phyloP scores from a whole-genome alignment of 2,888 invertebrate genomes.

The Ectemnius cavifrons region DNA sequence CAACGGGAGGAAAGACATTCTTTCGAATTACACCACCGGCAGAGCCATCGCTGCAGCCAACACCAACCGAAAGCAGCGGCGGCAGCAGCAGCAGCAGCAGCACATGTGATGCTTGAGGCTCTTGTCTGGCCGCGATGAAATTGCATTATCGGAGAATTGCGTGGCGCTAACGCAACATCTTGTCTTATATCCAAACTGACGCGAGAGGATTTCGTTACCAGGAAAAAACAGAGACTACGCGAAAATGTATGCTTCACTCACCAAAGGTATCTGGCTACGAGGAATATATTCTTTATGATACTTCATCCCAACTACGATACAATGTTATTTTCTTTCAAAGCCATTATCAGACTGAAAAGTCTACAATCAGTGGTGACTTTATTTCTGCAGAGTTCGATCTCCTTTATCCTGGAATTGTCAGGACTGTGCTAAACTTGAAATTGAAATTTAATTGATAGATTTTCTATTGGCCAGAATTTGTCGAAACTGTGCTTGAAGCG shows the following conservation, averaged over 20 bases:
- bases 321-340: too few relatives aligned
- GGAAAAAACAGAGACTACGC: too few relatives aligned
- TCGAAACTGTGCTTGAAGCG: slow-evolving; percentile 56
- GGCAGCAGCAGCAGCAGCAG: too few relatives aligned
- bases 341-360: too few relatives aligned
- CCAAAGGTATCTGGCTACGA: too few relatives aligned
- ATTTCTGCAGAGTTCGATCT: too few relatives aligned
- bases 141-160: slow-evolving; percentile 52
- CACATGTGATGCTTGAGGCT: background rate
- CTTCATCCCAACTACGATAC: too few relatives aligned
- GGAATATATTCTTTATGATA: too few relatives aligned
- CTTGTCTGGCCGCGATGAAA: slow-evolving; percentile 37
- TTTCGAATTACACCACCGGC: slow-evolving; percentile 52
- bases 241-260: too few relatives aligned
- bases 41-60: slow-evolving; percentile 15
- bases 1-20: slow-evolving; percentile 46
- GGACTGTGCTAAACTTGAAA: slow-evolving; percentile 47
- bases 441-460: slow-evolving; percentile 41
- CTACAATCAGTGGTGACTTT: too few relatives aligned
- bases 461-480: slow-evolving; percentile 36
- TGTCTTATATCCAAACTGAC: too few relatives aligned
- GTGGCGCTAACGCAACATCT: background rate
- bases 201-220: too few relatives aligned
- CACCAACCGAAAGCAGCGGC: background rate
- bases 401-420: slow-evolving; percentile 48